Percentiles rank a stretch among this genome's conserved stretches.
Conservation (phyloP, 37 sponge, comb jelly and placozoan genomes). For the Ephydatia muelleri region DNA sequence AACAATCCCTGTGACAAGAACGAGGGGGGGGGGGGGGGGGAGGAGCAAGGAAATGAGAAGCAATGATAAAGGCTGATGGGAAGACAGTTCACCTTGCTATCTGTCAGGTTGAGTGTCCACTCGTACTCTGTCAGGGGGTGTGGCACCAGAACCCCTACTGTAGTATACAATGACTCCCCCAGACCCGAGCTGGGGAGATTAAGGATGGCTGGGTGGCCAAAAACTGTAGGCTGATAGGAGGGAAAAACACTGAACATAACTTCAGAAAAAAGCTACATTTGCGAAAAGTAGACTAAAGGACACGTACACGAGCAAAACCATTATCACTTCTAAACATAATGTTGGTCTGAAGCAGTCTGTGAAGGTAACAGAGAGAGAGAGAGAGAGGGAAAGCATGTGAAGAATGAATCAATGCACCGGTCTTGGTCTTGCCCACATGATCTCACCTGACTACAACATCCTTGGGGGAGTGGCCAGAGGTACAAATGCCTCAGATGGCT, state of each 20-base stretch:
- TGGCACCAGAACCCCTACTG: constrained; percentile 19
- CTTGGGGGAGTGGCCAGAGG: constrained; percentile 4
- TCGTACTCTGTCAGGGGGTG: neutral
- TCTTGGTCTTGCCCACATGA: too few relatives aligned
- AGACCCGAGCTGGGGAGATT: constrained; percentile 33
- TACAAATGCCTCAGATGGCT: constrained; percentile 25
- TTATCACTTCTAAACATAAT: constrained; percentile 32
- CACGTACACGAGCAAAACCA: constrained; percentile 8
- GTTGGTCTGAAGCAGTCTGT: constrained; percentile 55
- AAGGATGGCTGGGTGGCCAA: constrained; percentile 49
- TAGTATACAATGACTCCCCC: neutral
- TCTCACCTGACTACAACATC: neutral
- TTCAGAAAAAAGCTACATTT: too few relatives aligned
- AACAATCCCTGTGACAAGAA: constrained; percentile 48
- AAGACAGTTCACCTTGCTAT: constrained; percentile 22
- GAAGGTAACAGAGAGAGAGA: neutral
- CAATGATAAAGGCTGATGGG: constrained; percentile 41
- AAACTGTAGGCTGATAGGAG: neutral
- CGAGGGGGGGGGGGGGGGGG: neutral
- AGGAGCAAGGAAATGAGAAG: constrained; percentile 17
- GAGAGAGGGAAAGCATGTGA: neutral
- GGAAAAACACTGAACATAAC: neutral
- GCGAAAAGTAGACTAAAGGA: neutral
- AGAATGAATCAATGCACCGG: neutral
- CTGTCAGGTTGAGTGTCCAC: constrained; percentile 36